Evolutionary conservation across 2,888 invertebrate genomes (phyloP).

Genomic region (Caenorhabditis japonica): DNA sequence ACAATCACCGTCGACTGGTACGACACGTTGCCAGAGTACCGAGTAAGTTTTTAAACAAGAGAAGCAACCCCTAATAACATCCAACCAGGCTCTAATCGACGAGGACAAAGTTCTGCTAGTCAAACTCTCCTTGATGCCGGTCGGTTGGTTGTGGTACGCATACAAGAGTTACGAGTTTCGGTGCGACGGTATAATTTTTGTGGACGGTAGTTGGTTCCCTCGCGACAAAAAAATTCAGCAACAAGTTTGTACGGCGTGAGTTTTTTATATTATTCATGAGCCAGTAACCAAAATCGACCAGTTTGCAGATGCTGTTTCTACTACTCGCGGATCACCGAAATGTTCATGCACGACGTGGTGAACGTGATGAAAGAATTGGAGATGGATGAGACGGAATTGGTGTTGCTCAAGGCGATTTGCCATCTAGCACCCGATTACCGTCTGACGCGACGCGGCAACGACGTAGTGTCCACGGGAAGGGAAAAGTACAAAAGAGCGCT

Average conservation of each 20-base stretch:
- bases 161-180: slow-evolving; percentile 39
- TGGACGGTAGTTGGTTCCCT: slow-evolving; percentile 53
- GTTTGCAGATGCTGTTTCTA: slow-evolving; percentile 45
- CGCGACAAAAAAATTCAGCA: slow-evolving; percentile 29
- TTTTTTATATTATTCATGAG: not conserved
- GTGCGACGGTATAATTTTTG: slow-evolving; percentile 48
- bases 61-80: not conserved
- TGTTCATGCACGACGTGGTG: slow-evolving; percentile 52
- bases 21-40: slow-evolving; percentile 21
- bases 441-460: slow-evolving; percentile 9
- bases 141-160: slow-evolving; percentile 55
- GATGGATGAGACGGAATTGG: slow-evolving; percentile 48
- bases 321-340: slow-evolving; percentile 40
- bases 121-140: slow-evolving; percentile 45
- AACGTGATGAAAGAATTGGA: slow-evolving; percentile 31
- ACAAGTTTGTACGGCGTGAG: slow-evolving; percentile 28
- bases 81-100: slow-evolving; percentile 9
- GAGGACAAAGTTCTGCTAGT: slow-evolving; percentile 14
- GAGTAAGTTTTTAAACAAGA: slow-evolving; percentile 8
- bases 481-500: slow-evolving; percentile 29
- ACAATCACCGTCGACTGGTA: slow-evolving; percentile 53
- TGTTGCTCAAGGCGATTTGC: slow-evolving; percentile 40
- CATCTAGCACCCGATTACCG: slow-evolving; percentile 26
- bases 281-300: too few relatives aligned
- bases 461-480: slow-evolving; percentile 11